A percentile compares a stretch with the other conserved stretches of the same genome.
Conservation (phyloP, 53 echinoderm and acorn worm genomes). For the Arbacia lixula region DNA sequence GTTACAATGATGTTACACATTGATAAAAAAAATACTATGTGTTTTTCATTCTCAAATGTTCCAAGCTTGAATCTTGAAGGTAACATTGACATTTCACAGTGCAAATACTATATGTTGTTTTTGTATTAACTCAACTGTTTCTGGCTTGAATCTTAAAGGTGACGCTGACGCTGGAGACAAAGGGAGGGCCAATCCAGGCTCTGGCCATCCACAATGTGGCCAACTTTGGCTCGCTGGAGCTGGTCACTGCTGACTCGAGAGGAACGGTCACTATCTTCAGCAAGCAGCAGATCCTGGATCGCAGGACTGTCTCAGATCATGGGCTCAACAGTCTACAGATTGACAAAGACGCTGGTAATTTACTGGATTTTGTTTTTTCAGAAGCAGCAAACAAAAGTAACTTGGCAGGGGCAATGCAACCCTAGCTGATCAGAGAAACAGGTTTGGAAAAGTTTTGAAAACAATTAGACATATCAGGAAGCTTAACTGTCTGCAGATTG, state of each 20-base stretch:
- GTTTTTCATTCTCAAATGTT: too few relatives aligned
- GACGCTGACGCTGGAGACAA: slow-evolving; percentile 82
- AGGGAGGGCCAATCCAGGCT: slow-evolving; percentile 92
- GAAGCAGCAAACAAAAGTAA: too few relatives aligned
- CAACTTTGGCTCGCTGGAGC: slow-evolving; percentile 81
- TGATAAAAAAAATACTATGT: too few relatives aligned
- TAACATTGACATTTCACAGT: too few relatives aligned
- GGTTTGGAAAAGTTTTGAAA: too few relatives aligned
- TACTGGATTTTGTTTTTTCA: background rate
- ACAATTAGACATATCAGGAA: too few relatives aligned
- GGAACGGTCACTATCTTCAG: slow-evolving; percentile 94
- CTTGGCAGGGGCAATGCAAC: too few relatives aligned
- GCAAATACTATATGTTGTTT: background rate
- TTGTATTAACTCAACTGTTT: background rate
- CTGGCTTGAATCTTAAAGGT: slow-evolving; percentile 53
- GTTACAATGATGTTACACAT: too few relatives aligned
- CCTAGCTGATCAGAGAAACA: too few relatives aligned
- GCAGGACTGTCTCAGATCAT: slow-evolving; percentile 82
- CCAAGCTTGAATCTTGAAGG: too few relatives aligned
- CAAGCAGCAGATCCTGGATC: slow-evolving; percentile 92
- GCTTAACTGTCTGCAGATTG: too few relatives aligned
- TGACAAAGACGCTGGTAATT: slow-evolving; percentile 91
- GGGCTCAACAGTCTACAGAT: slow-evolving; percentile 79
- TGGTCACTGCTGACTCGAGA: slow-evolving; percentile 85
- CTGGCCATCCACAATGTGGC: slow-evolving; percentile 82